Evolutionary conservation across 2,888 invertebrate species (phyloP).

Genomic region (Blastobasis lacticolella): DNA sequence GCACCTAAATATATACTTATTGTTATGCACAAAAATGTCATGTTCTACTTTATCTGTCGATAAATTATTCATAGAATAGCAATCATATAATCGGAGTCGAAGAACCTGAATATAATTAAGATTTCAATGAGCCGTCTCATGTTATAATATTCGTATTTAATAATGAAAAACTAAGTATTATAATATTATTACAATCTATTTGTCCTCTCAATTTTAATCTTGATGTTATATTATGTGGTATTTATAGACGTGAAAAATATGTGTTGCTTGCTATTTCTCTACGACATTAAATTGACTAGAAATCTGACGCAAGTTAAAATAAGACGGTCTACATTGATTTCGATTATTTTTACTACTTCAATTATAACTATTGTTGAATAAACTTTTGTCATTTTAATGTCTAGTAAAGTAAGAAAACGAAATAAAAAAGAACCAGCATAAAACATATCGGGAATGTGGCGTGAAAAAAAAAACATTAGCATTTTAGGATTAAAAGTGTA

Average conservation of each 20-base stretch:
- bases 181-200: not conserved
- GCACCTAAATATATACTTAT: not conserved
- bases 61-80: no score
- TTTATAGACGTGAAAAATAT: slow-evolving; percentile 11
- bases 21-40: not conserved
- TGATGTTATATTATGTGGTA: slow-evolving; percentile 7
- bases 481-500: slow-evolving; percentile 11
- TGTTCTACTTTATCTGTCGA: not conserved
- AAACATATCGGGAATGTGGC: slow-evolving; percentile 48
- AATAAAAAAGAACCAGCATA: slow-evolving; percentile 40
- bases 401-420: slow-evolving; percentile 4
- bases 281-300: slow-evolving; percentile 17
- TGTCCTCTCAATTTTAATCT: not conserved
- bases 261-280: slow-evolving; percentile 12
- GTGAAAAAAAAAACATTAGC: slow-evolving; percentile 9
- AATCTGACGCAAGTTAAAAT: slow-evolving; percentile 57
- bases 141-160: slow-evolving; percentile 3
- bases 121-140: slow-evolving; percentile 22
- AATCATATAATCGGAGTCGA: slow-evolving; percentile 43
- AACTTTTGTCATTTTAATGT: slow-evolving; percentile 6
- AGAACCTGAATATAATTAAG: slow-evolving; percentile 51
- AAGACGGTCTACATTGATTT: not conserved
- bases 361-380: not conserved
- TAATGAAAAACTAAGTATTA: not conserved
- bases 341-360: not conserved